Percentiles rank a stretch among this genome's conserved stretches.
These are phyloP conservation scores for Gila orcuttii DNA, from an alignment of 2,113 vertebrate species.

Conservation along the genomic window DNA sequence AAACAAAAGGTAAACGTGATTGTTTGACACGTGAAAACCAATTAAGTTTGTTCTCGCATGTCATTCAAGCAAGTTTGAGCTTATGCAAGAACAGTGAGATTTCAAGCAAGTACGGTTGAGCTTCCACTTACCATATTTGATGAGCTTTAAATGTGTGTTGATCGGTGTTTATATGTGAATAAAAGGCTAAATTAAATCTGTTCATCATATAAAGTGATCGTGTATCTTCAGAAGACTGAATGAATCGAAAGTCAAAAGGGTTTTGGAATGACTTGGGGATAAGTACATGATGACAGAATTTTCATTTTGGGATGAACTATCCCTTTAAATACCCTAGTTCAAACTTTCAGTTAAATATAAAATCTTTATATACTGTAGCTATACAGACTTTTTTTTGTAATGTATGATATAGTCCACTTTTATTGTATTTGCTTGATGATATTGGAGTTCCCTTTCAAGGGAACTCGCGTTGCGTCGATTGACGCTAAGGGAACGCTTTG, in stretches of 20 bases:
- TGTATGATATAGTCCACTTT: neutral
- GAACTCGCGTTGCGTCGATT: too few relatives aligned
- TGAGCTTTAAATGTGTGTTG: neutral
- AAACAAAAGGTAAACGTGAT: neutral
- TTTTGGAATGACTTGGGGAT: neutral
- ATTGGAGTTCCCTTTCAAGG: neutral
- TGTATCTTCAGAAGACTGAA: neutral
- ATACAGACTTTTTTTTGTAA: neutral
- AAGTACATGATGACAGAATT: neutral
- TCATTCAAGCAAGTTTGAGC: too few relatives aligned
- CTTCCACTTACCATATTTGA: neutral
- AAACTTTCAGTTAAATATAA: neutral
- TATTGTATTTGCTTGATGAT: neutral
- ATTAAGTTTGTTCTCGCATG: neutral
- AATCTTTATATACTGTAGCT: neutral
- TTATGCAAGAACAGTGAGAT: too few relatives aligned
- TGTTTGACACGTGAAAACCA: neutral
- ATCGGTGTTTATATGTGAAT: neutral
- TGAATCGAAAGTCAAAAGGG: neutral
- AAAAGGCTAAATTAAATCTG: neutral
- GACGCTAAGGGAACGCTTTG: too few relatives aligned
- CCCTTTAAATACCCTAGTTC: neutral
- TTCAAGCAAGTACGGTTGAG: neutral
- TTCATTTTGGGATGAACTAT: neutral
- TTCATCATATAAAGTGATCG: neutral